These are phyloP conservation scores for Cyrtorhinus lividipennis DNA, from an alignment of 1,140 invertebrate genomes.

Conservation along the genomic window DNA sequence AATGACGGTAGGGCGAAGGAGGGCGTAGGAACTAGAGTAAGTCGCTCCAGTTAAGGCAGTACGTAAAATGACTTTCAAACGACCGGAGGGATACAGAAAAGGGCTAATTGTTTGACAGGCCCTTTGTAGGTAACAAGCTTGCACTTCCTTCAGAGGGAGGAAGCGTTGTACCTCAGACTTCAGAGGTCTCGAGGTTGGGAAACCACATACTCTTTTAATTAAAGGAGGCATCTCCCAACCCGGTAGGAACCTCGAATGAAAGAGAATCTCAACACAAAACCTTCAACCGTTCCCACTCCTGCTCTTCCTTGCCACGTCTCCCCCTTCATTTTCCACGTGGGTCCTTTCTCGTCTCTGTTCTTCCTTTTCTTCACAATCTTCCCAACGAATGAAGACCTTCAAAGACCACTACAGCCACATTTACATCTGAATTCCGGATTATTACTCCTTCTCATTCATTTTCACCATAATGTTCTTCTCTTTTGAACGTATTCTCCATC, in stretches of 20 bases:
- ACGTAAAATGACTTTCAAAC: conserved; percentile 6
- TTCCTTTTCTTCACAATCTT: background rate
- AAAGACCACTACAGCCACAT: background rate
- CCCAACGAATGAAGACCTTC: background rate
- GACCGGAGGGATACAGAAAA: background rate
- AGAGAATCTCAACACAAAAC: background rate
- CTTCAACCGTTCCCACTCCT: background rate
- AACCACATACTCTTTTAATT: conserved; percentile 9
- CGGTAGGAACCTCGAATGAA: background rate
- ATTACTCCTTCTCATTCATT: background rate
- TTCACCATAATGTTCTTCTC: background rate
- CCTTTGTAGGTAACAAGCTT: background rate
- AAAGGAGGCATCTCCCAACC: background rate
- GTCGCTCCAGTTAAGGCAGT: background rate
- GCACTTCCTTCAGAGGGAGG: background rate
- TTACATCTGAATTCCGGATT: conserved; percentile 8
- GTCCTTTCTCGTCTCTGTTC: background rate
- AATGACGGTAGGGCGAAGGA: too few relatives aligned
- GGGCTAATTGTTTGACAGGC: background rate
- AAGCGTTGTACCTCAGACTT: too few relatives aligned
- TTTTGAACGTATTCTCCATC: too few relatives aligned
- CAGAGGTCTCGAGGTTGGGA: background rate
- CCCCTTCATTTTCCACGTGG: background rate
- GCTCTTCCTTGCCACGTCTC: background rate
- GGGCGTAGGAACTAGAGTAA: too few relatives aligned